phyloP scores from a whole-genome alignment of 2,797 vertebrate species.

The Arnoldichthys spilopterus region DNA sequence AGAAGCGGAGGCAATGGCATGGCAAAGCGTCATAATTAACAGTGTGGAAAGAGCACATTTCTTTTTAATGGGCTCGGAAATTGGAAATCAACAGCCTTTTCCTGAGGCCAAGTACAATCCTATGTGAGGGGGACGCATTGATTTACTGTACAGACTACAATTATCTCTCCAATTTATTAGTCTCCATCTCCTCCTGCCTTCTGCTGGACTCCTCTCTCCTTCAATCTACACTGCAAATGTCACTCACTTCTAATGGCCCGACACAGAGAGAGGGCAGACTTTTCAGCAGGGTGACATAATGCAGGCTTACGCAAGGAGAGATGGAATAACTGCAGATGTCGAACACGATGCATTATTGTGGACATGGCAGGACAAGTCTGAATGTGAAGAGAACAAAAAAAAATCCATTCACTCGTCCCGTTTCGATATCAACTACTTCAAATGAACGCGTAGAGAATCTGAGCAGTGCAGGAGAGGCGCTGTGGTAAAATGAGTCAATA shows the following conservation, averaged over 20 bases:
- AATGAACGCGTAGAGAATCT: background rate
- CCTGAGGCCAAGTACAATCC: conserved; percentile 55
- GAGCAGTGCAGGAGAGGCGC: background rate
- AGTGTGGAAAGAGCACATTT: conserved; percentile 51
- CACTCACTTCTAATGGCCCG: background rate
- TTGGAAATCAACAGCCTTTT: conserved; percentile 66
- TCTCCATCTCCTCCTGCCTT: conserved; percentile 16
- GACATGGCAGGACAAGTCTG: background rate
- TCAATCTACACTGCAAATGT: background rate
- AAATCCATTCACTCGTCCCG: background rate
- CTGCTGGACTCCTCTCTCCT: conserved; percentile 3
- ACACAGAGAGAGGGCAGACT: background rate
- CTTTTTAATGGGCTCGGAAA: conserved; percentile 64
- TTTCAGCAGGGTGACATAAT: background rate
- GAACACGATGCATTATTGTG: background rate
- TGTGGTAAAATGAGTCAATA: background rate
- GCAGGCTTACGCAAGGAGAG: background rate
- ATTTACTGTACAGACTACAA: conserved; percentile 63
- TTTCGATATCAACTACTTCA: background rate
- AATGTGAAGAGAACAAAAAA: background rate
- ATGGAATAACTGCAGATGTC: background rate
- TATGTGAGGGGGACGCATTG: conserved; percentile 55
- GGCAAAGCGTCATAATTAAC: conserved; percentile 58
- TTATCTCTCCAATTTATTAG: conserved; percentile 59
- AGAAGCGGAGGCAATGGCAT: background rate